phyloP scores from a whole-genome alignment of 1,140 invertebrate genomes.

The Steinernema feltiae region DNA sequence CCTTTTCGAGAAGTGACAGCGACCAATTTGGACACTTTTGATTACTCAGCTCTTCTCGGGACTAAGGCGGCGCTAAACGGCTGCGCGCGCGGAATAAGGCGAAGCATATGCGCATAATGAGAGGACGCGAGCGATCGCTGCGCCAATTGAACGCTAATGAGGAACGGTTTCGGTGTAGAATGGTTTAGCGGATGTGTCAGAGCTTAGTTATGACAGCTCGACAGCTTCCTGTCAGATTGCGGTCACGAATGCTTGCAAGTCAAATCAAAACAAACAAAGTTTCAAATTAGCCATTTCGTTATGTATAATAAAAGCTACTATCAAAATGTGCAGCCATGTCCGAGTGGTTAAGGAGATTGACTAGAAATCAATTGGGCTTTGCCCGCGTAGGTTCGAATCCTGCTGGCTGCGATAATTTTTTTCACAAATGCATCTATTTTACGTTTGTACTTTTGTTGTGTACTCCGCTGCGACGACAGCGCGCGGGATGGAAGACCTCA shows the following conservation, averaged over 20 bases:
- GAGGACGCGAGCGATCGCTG: not conserved
- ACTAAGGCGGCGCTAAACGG: not conserved
- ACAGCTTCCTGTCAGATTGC: not conserved
- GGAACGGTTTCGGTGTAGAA: not conserved
- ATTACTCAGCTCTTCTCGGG: not conserved
- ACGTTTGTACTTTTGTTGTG: too few species aligned
- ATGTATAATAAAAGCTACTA: not conserved
- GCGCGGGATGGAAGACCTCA: too few species aligned
- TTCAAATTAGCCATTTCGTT: too few species aligned
- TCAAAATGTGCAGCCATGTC: slow-evolving; percentile 18
- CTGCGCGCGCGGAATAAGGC: not conserved
- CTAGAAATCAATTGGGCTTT: slow-evolving; percentile 33
- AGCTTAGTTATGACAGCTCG: not conserved
- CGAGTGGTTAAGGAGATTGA: slow-evolving; percentile 29
- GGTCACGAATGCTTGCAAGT: not conserved
- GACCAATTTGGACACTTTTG: slow-evolving; percentile 9
- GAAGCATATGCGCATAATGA: not conserved
- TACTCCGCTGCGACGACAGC: too few species aligned
- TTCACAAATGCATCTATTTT: too few species aligned
- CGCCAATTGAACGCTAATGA: slow-evolving; percentile 1
- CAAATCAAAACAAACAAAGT: too few species aligned
- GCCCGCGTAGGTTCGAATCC: slow-evolving; percentile 49
- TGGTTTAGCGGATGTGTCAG: not conserved
- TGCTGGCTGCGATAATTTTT: slow-evolving; percentile 44
- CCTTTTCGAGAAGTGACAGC: not conserved